Percentiles rank a stretch among this genome's conserved stretches.
Conservation (phyloP, 1,140 invertebrate genomes). For the Popillia japonica region DNA sequence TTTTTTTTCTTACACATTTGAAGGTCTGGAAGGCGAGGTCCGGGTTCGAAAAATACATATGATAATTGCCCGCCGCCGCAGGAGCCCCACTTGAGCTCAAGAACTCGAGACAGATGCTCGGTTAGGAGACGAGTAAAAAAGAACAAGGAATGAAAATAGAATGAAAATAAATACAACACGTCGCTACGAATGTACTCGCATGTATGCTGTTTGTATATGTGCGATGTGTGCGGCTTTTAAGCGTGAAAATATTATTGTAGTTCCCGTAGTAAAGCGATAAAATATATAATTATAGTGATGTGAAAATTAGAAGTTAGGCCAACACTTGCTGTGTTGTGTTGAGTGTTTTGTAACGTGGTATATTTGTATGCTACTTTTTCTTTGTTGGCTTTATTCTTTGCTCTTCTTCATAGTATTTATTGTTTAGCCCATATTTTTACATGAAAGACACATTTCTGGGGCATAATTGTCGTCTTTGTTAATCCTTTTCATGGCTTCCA, state of each 20-base stretch:
- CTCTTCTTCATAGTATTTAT: no score
- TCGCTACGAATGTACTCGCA: not conserved
- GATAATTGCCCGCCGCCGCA: not conserved
- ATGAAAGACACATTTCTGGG: no score
- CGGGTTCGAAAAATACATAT: slow-evolving; percentile 10
- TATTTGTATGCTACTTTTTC: no score
- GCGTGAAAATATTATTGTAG: not conserved
- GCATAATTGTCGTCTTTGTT: no score
- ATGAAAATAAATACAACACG: not conserved
- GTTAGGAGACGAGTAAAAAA: not conserved
- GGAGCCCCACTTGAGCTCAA: not conserved
- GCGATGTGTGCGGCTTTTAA: not conserved
- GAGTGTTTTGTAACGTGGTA: no score
- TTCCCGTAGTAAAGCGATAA: not conserved
- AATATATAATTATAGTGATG: slow-evolving; percentile 19
- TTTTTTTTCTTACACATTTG: not conserved
- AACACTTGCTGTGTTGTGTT: no score
- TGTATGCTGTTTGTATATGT: not conserved
- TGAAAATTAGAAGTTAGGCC: not conserved
- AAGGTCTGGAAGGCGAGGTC: not conserved
- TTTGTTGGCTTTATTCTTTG: no score
- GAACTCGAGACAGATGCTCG: not conserved
- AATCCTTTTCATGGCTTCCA: no score
- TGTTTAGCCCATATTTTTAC: no score
- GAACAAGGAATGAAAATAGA: no score